These are phyloP conservation scores for Dasyornis broadbenti DNA, from an alignment of 2,113 vertebrate genomes.

Conservation along the genomic window DNA sequence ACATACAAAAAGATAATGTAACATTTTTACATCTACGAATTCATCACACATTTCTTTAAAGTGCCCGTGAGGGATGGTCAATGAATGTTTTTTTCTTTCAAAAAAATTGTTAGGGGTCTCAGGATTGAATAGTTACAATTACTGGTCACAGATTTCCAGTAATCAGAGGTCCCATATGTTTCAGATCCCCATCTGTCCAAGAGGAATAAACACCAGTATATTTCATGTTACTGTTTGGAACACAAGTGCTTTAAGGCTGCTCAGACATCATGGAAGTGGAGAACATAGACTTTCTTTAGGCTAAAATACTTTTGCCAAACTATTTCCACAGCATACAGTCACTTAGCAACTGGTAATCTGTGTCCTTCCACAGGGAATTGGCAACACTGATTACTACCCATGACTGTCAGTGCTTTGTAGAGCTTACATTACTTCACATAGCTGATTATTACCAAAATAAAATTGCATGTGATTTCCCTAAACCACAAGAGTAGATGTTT, in stretches of 20 bases:
- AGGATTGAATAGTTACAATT: background rate
- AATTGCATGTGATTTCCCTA: background rate
- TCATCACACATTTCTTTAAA: background rate
- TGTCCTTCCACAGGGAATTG: background rate
- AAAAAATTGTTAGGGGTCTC: background rate
- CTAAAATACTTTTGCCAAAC: background rate
- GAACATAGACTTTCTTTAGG: background rate
- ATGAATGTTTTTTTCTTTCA: background rate
- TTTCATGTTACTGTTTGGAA: background rate
- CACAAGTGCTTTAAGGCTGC: background rate
- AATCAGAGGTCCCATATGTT: background rate
- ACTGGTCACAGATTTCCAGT: background rate
- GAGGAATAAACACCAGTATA: background rate
- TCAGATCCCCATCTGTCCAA: background rate
- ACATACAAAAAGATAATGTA: background rate
- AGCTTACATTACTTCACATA: background rate
- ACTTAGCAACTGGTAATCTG: background rate
- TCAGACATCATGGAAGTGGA: background rate
- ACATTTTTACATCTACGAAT: background rate
- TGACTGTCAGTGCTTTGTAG: background rate
- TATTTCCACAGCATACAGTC: background rate
- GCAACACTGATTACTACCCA: background rate
- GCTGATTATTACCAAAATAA: background rate
- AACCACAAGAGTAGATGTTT: background rate
- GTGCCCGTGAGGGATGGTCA: background rate